phyloP scores from a whole-genome alignment of 2,113 vertebrate genomes.

The Struthidea cinerea region DNA sequence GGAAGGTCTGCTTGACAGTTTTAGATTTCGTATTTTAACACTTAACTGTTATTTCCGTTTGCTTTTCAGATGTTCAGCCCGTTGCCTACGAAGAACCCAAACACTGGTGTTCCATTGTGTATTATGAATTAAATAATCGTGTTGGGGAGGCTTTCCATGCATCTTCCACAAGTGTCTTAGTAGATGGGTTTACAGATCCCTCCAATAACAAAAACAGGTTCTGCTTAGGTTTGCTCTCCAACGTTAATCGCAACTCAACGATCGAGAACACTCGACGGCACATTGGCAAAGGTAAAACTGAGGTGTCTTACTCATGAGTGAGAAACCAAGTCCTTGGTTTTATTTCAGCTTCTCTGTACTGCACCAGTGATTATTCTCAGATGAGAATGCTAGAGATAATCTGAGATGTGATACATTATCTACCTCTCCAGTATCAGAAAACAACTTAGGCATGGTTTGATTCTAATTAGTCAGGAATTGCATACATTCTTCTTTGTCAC shows the following conservation, averaged over 20 bases:
- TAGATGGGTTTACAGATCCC: conserved; percentile 95
- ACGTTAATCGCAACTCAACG: conserved; percentile 95
- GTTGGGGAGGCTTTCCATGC: conserved; percentile 96
- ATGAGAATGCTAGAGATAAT: not conserved
- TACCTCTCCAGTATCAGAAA: not conserved
- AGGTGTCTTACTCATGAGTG: fast-evolving
- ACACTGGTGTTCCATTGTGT: conserved; percentile 98
- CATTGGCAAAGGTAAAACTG: conserved; percentile 89
- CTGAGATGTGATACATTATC: not conserved
- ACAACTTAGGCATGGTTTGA: not conserved
- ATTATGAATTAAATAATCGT: conserved; percentile 94
- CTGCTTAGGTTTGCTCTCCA: conserved; percentile 92
- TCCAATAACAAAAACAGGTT: conserved; percentile 98
- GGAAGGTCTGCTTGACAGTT: not conserved
- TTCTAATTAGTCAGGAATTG: not conserved
- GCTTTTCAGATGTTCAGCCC: conserved; percentile 88
- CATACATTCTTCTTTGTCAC: not conserved
- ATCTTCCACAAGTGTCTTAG: conserved; percentile 92
- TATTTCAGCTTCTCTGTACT: not conserved
- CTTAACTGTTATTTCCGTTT: not conserved
- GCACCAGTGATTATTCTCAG: not conserved
- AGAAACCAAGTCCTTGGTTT: not conserved
- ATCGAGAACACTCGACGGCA: conserved; percentile 94
- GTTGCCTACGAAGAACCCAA: conserved; percentile 95
- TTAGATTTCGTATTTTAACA: not conserved